Base-by-base conservation (phyloP, 1,140 invertebrate species). In the Trichomalopsis sarcophagae region DNA sequence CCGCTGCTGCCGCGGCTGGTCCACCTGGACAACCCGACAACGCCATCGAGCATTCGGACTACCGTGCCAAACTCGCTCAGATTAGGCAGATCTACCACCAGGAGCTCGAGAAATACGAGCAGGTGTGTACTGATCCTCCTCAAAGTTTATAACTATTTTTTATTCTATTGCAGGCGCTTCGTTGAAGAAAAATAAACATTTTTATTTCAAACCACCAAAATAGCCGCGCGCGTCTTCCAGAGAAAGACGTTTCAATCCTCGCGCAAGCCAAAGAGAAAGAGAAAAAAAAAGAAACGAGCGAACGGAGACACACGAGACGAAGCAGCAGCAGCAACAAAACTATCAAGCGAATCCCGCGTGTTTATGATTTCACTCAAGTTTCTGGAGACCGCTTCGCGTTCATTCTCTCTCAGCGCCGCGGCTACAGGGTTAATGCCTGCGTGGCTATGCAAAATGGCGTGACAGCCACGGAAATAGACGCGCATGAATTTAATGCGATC, bases 11-110 rank as follows among this genome's bases (percentile, higher is more conserved):
- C 66, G 96, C 93, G 92, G 96, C 93, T 92, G 95, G 95, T 92
- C 95, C 92, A 81, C 94, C 94, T 85, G 96, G 95, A 88, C 95
- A 96, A 92, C 96, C 97, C 76, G 98, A 99, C 93, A 98, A 98
- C 94, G 98, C 97, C 87, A 99, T 99, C 91, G 99, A 99, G 94
- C 99, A 99, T 94, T 99, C 98, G 82, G 99, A 99, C 93, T 99
- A 99, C 94, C 96, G 98, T 88, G 98, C 98, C 87, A 99, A 99
- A 94, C 95, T 99, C 89, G 97, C 98, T n/a, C 98, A 99, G 94
- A 99, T 99, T 92, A 95, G 99, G 88, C 97, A 99, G 93, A 99
- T 99, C 88, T 99, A 99, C 94, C 98, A 99, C 93, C 98, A 99
- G 93, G 99, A 99, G 94, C 94, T 99, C 87, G 98, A 99, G 93